phyloP scores from a whole-genome alignment of 2,113 vertebrate genomes.

The Cryptomyrus ogoouensis region DNA sequence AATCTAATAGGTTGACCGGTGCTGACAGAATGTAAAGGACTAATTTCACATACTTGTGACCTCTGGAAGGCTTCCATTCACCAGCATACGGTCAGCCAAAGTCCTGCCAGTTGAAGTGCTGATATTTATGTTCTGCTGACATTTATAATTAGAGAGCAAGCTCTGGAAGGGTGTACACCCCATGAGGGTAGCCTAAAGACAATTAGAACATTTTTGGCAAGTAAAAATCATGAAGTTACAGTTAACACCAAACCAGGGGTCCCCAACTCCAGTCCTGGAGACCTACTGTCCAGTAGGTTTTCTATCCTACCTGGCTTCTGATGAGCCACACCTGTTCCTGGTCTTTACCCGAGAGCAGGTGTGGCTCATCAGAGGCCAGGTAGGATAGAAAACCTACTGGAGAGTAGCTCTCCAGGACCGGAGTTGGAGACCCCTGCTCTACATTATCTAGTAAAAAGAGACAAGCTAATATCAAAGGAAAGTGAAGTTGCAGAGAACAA shows the following conservation, averaged over 20 bases:
- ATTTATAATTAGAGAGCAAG: not conserved
- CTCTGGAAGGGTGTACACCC: not conserved
- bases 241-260: not conserved
- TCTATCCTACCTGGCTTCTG: not conserved
- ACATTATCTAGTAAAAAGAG: not conserved
- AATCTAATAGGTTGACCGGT: not conserved
- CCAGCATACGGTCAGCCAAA: not conserved
- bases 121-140: not conserved
- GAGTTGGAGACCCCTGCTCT: not conserved
- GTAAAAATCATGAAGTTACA: not conserved
- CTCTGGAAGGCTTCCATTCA: not conserved
- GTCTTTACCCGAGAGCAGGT: not conserved
- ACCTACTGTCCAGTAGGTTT: not conserved
- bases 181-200: not conserved
- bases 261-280: not conserved
- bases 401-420: no score
- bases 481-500: not conserved
- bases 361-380: not conserved
- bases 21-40: not conserved
- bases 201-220: slow-evolving; percentile 17
- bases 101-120: not conserved
- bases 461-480: not conserved
- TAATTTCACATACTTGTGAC: not conserved
- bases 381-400: no score
- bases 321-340: not conserved